phyloP scores from a whole-genome alignment of 2,113 vertebrate genomes.

The Gavia stellata region DNA sequence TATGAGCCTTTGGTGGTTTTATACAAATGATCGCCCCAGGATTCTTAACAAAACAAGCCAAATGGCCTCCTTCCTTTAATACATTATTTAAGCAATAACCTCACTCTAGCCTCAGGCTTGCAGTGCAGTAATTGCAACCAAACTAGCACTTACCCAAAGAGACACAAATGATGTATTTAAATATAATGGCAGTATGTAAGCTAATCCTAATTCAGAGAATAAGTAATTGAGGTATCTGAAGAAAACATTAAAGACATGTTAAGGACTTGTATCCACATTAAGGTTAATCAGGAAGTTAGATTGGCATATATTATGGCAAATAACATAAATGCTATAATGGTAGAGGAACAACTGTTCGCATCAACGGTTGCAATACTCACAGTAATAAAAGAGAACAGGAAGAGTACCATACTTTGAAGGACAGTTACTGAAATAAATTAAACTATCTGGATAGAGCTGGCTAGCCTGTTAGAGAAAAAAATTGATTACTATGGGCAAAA shows the following conservation, averaged over 20 bases:
- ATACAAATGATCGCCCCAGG: background rate
- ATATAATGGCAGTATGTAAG: background rate
- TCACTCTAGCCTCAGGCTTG: background rate
- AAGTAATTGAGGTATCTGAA: background rate
- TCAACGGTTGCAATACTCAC: background rate
- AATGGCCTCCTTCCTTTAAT: background rate
- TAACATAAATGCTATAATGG: background rate
- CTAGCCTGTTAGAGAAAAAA: background rate
- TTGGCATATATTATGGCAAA: background rate
- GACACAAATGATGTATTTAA: background rate
- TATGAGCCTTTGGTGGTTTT: background rate
- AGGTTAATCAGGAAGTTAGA: background rate
- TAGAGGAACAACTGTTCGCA: background rate
- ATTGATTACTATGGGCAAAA: background rate
- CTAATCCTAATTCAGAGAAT: background rate
- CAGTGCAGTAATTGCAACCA: background rate
- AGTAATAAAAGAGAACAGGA: background rate
- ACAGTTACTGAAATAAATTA: background rate
- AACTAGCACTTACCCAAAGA: background rate
- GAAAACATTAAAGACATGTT: background rate
- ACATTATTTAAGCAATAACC: background rate
- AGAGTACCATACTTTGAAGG: background rate
- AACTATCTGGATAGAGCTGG: background rate
- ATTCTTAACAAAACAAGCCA: background rate
- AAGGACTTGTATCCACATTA: background rate